phyloP scores from a whole-genome alignment of 2,113 vertebrate species.

The Rynchops niger region DNA sequence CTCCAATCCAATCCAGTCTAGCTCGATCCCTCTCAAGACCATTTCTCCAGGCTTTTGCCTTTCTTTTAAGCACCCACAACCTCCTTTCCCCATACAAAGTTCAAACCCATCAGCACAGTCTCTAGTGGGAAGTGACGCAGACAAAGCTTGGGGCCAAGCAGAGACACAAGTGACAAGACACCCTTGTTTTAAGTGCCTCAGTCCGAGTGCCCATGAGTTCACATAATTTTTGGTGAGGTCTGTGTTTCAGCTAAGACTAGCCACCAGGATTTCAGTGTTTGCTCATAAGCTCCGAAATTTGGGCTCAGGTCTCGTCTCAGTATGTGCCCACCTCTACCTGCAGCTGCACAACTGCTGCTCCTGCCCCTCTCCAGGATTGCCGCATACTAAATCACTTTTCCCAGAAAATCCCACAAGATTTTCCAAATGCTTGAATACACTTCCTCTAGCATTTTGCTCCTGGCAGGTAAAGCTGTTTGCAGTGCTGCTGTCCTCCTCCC shows the following conservation, averaged over 20 bases:
- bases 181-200: not conserved
- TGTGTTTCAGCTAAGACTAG: not conserved
- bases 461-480: not conserved
- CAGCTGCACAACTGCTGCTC: not conserved
- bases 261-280: not conserved
- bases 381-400: not conserved
- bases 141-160: not conserved
- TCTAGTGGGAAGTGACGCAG: rapidly evolving
- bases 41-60: not conserved
- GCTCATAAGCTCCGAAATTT: not conserved
- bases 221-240: not conserved
- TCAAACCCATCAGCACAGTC: not conserved
- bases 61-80: not conserved
- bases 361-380: not conserved
- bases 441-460: not conserved
- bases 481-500: not conserved
- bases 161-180: not conserved
- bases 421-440: not conserved
- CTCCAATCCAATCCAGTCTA: not conserved
- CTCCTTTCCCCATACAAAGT: not conserved
- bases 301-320: rapidly evolving
- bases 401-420: not conserved
- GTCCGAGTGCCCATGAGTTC: not conserved
- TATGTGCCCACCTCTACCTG: not conserved
- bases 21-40: not conserved